Conservation (phyloP, 2,888 invertebrate species). For the Agapetus fuscipes region DNA sequence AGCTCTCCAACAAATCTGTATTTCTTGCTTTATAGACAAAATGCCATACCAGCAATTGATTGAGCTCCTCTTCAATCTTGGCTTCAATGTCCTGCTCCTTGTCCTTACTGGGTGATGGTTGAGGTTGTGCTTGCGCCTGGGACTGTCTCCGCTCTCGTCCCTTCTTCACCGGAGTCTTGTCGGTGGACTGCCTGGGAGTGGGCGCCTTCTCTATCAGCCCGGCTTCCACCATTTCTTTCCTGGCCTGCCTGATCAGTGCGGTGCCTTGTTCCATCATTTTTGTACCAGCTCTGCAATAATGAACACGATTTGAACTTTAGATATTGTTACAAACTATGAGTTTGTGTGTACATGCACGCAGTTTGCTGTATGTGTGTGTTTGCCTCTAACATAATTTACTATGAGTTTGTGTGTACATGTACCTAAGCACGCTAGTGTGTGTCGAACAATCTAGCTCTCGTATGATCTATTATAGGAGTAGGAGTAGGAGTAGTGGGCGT, state of each 20-base stretch:
- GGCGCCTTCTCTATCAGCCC: conserved; percentile 37
- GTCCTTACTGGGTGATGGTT: too few species aligned
- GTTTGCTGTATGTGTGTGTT: too few species aligned
- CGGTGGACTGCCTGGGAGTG: conserved; percentile 16
- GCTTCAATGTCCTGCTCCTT: conserved; percentile 8
- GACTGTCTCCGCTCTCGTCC: conserved; percentile 24
- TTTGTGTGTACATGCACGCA: too few species aligned
- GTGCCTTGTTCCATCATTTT: conserved; percentile 86
- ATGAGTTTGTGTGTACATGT: too few species aligned
- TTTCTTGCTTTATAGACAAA: too few species aligned
- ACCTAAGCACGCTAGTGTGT: too few species aligned
- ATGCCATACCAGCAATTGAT: conserved; percentile 11
- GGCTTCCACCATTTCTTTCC: conserved; percentile 58
- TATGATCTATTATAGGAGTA: too few species aligned
- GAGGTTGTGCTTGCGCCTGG: conserved; percentile 11
- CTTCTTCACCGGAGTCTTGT: conserved; percentile 34
- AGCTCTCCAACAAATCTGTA: too few species aligned
- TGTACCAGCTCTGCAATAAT: conserved; percentile 57
- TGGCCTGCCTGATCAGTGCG: conserved; percentile 66
- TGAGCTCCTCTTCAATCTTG: conserved; percentile 13
- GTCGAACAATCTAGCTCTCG: too few species aligned
- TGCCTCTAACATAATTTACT: too few species aligned
- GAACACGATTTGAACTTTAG: conserved; percentile 1
- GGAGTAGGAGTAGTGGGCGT: too few species aligned
- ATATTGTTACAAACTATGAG: too few species aligned